phyloP scores from a whole-genome alignment of 2,888 invertebrate species.

The Drosophila birchii region DNA sequence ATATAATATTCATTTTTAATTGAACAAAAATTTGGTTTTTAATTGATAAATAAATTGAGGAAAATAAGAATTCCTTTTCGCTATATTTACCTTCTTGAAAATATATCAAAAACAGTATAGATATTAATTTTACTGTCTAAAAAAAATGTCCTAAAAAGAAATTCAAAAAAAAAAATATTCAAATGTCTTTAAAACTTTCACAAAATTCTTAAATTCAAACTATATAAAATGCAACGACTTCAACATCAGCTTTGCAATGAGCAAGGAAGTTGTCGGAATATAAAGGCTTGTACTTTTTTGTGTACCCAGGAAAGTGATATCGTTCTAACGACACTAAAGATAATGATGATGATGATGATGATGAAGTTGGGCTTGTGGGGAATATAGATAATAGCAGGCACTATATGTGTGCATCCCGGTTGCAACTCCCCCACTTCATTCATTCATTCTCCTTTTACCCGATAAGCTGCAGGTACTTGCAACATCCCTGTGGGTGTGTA shows the following conservation, averaged over 20 bases:
- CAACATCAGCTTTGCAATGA: background rate
- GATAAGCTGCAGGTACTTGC: slow-evolving; percentile 16
- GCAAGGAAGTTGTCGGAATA: slow-evolving; percentile 1
- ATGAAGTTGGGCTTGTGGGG: slow-evolving; percentile 7
- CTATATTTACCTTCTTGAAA: too few relatives aligned
- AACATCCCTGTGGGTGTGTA: background rate
- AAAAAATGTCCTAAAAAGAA: background rate
- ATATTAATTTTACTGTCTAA: too few relatives aligned
- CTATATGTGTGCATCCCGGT: slow-evolving; percentile 29
- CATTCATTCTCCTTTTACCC: slow-evolving; percentile 9
- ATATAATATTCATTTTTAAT: too few relatives aligned
- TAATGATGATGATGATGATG: slow-evolving; percentile 10
- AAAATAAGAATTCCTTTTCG: too few relatives aligned
- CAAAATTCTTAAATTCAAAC: background rate
- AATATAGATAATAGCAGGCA: slow-evolving; percentile 30
- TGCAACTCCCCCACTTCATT: slow-evolving; percentile 2
- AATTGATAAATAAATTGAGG: too few relatives aligned
- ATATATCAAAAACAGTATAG: too few relatives aligned
- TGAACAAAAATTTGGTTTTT: too few relatives aligned
- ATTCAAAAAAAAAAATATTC: background rate
- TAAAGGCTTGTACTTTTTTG: slow-evolving; percentile 1
- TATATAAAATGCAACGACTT: background rate
- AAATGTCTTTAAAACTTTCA: background rate
- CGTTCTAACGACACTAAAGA: slow-evolving; percentile 4
- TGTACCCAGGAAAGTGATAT: slow-evolving; percentile 3